Base-by-base conservation (phyloP, 2,797 vertebrate species). In the Ctenopoma multispine region DNA sequence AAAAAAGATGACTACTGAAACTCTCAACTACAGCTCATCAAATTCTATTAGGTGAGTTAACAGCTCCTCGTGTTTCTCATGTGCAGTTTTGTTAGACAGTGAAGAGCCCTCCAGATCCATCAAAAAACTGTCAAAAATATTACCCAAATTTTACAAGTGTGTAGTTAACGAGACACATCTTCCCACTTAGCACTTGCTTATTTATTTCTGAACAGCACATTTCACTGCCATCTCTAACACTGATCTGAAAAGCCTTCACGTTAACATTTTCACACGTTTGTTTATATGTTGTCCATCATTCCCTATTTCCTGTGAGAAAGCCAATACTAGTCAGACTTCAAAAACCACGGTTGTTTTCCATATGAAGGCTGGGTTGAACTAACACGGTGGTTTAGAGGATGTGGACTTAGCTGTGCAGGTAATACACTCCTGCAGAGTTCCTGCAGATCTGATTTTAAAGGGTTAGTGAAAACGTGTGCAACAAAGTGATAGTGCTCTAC, bases 51-150 rank as follows among this genome's bases (percentile, higher is more conserved):
- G 31, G 34, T 10, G 56, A 76, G 21, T 49, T 63, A 54, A 69
- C 75, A 56, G 56, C 68, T 65, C 46, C 47, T 70, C 40, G 1
- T 18, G 23, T 21, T 71, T 50, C 68, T 75, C n/a, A 0, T 56
- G 63, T 64, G 64, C 40, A 72, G 69, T 70, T 81, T 72, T 23
- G 41, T 69, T 73, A 73, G 79, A 38, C 24, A 13, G 49, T 72
- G 64, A 77, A 78, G 83, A 61, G 75, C 73, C 36, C 73, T 83
- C 27, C 2, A 29, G 5, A 21, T 63, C 65, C 58, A 76, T 85
- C 81, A 74, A 71, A 74, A 79, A 74, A 63, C 69, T 62, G 56
- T 68, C 31, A 53, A 79, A 75, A 54, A 71, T 57, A 72, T 59
- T 41, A 63, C 3, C 21, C 40, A 27, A 1, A 75, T 65, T 65